Evolutionary conservation across 2,888 invertebrate genomes (phyloP).

Genomic region (Sinopyrophorus schimmeli): DNA sequence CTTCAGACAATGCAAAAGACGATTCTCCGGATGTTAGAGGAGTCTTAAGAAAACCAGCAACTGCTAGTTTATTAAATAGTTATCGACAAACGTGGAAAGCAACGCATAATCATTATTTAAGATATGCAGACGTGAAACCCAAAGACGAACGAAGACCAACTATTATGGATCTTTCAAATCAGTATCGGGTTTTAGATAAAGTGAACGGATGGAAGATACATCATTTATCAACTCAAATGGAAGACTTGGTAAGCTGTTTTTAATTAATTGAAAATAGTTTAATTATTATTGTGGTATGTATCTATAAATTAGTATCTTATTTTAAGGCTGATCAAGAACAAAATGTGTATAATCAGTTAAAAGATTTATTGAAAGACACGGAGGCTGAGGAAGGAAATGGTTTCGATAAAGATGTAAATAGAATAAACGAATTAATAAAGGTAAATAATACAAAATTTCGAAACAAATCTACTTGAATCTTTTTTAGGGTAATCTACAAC

Average conservation of each 20-base stretch:
- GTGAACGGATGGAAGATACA: conserved; percentile 95
- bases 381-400: conserved; percentile 51
- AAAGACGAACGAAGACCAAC: conserved; percentile 85
- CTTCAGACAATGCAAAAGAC: conserved; percentile 51
- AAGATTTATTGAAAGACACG: conserved; percentile 51
- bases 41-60: conserved; percentile 51
- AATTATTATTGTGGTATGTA: conserved; percentile 3
- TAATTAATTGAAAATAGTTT: neutral
- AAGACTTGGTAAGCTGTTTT: conserved; percentile 73
- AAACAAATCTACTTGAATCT: neutral
- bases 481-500: conserved; percentile 88
- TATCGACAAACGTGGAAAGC: conserved; percentile 73
- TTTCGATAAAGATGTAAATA: conserved; percentile 51
- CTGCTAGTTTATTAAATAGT: conserved; percentile 61
- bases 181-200: conserved; percentile 82
- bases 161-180: conserved; percentile 87
- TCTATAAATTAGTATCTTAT: neutral
- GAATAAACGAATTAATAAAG: conserved; percentile 66
- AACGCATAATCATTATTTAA: conserved; percentile 72
- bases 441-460: conserved; percentile 56
- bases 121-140: conserved; percentile 82
- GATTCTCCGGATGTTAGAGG: conserved; percentile 44
- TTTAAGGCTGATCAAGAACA: conserved; percentile 60
- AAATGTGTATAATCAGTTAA: conserved; percentile 54
- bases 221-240: conserved; percentile 90